Percentiles rank a stretch among this genome's conserved stretches.
Evolutionary conservation across 2,888 invertebrate genomes (phyloP).

Genomic region (Hypsopygia costalis): DNA sequence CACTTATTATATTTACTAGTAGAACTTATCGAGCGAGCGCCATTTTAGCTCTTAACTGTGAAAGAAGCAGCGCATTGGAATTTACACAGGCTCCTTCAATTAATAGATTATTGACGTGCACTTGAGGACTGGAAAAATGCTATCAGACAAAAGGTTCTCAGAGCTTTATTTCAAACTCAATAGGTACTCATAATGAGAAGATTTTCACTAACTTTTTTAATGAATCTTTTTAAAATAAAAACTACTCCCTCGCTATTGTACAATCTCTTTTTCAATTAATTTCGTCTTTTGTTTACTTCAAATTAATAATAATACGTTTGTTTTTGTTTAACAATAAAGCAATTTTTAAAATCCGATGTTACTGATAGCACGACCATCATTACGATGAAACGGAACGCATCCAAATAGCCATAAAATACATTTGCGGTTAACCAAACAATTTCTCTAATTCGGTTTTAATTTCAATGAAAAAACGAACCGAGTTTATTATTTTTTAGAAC

Average conservation of each 20-base stretch:
- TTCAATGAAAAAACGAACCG: conserved; percentile 44
- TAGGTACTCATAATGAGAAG: conserved; percentile 42
- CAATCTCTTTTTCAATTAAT: conserved; percentile 30
- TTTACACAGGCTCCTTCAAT: not conserved
- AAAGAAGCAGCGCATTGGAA: not conserved
- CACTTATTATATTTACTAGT: no score
- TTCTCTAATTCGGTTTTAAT: conserved; percentile 64
- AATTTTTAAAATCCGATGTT: conserved; percentile 18
- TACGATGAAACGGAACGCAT: conserved; percentile 26
- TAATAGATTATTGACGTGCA: conserved; percentile 1
- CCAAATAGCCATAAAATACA: conserved; percentile 36
- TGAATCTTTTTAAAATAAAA: conserved; percentile 39
- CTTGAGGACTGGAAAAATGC: not conserved
- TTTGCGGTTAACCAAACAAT: conserved; percentile 61
- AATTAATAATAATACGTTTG: conserved; percentile 15
- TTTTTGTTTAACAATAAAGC: not conserved
- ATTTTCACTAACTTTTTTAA: conserved; percentile 40
- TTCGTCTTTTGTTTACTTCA: conserved; percentile 31
- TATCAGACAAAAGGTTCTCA: conserved; percentile 3
- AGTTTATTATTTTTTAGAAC: conserved; percentile 30
- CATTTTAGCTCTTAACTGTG: not conserved
- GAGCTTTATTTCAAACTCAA: conserved; percentile 19
- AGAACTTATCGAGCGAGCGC: no score
- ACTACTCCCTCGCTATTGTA: conserved; percentile 33
- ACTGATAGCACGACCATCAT: conserved; percentile 22